Base-by-base conservation (phyloP, 2,797 vertebrate species). In the Apogon hyalosoma region DNA sequence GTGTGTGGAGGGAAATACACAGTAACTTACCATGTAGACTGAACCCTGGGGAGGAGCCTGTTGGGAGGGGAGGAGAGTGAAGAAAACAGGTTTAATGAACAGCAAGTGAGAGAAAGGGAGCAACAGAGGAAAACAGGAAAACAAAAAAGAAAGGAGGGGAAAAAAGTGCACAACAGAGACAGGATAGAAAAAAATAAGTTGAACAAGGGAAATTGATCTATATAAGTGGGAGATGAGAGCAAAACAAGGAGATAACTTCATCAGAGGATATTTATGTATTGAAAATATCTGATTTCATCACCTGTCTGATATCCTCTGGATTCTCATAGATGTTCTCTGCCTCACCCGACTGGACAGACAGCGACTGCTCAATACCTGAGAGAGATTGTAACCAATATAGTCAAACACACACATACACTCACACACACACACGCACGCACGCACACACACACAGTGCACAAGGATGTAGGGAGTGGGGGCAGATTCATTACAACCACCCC, bases 21-120 rank as follows among this genome's bases (percentile, higher is more conserved):
- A 82, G 76, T 82, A 85, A 89, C 94, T 94, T 88, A 95, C 94
- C 94, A 95, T 95, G 90, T 95, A 95, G 78, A 94, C 87, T 33
- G 91, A 88, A 64, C 76, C 80, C 86, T 88, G 90, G 69, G 87
- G 83, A 90, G 83, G 56, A 52, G 88, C 78, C 93, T 95, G 87
- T 62, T 71, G 85, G 77, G 73, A 79, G 56, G 66, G 46, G 62
- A 83, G 45, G 70, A 77, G 69, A 82, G 42, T 2, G 21, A 19
- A 66, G 66, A 85, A 84, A 86, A 84, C 66, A 84, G 58, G 57
- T 89, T 87, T 87, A 88, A 88, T 79, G 81, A 88, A 77, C 83
- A 87, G 80, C 81, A 81, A 84, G 77, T 74, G 63, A 88, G 65
- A 63, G 62, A 82, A 66, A 69, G 54, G 49, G 73, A 55, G 69